Evolutionary conservation across 2,888 invertebrate genomes (phyloP).

Genomic region (Athetis lepigone): DNA sequence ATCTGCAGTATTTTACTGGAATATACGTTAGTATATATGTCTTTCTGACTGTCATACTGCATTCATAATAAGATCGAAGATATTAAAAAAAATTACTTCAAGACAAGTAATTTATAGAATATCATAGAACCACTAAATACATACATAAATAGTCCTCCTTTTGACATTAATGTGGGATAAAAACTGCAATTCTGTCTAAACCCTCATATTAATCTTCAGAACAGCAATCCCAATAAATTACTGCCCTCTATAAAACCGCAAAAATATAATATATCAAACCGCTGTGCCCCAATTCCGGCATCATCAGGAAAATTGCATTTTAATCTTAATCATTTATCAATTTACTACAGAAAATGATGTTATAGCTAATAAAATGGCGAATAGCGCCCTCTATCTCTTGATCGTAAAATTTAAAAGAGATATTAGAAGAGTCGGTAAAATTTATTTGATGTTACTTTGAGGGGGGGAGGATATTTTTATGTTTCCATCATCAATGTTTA

Average conservation of each 20-base stretch:
- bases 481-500: constrained; percentile 37
- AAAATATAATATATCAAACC: constrained; percentile 11
- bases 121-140: no score
- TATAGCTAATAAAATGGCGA: constrained; percentile 65
- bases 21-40: no score
- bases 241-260: neutral
- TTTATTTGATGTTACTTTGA: constrained; percentile 62
- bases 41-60: no score
- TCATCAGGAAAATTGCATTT: constrained; percentile 50
- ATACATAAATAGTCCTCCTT: no score
- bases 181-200: no score
- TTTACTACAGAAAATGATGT: constrained; percentile 52
- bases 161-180: no score
- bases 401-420: constrained; percentile 72
- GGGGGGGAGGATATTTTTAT: constrained; percentile 24
- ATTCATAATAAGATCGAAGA: no score
- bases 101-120: no score
- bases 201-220: no score
- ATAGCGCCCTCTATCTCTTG: constrained; percentile 59
- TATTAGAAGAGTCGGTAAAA: constrained; percentile 64
- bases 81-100: no score
- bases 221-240: neutral
- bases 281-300: neutral
- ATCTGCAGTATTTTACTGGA: no score
- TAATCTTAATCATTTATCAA: constrained; percentile 62